Evolutionary conservation across 2,113 vertebrate genomes (phyloP).

Genomic region (Boleophthalmus pectinirostris): DNA sequence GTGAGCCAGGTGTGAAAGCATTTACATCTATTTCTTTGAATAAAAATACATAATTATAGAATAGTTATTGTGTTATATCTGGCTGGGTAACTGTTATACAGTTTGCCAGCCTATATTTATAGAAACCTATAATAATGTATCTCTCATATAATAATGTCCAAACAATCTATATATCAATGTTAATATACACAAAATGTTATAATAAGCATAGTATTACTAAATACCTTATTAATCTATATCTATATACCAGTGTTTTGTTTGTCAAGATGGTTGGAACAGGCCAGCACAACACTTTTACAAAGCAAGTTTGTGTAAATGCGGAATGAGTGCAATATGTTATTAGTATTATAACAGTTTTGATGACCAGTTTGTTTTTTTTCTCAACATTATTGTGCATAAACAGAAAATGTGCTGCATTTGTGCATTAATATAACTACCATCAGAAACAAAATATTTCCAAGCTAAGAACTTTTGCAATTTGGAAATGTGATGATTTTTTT

Average conservation of each 20-base stretch:
- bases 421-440: conserved; percentile 5
- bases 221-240: conserved; percentile 77
- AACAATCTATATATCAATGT: conserved; percentile 73
- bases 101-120: conserved; percentile 66
- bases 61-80: conserved; percentile 74
- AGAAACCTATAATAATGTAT: conserved; percentile 75
- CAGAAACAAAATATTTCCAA: conserved; percentile 3
- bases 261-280: conserved; percentile 75
- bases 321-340: conserved; percentile 59
- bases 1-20: conserved; percentile 41
- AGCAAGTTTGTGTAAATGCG: conserved; percentile 42
- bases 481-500: neutral
- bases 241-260: conserved; percentile 69
- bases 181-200: conserved; percentile 70
- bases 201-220: conserved; percentile 76
- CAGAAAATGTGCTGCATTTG: conserved; percentile 40
- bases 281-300: conserved; percentile 58
- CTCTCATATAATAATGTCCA: conserved; percentile 74
- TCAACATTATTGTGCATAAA: conserved; percentile 27
- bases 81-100: conserved; percentile 46
- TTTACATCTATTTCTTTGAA: conserved; percentile 70
- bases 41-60: conserved; percentile 61
- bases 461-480: neutral
- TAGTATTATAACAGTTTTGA: conserved; percentile 32
- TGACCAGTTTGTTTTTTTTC: conserved; percentile 52